Base-by-base conservation (phyloP, 1,140 invertebrate genomes). In the Philotrypesis tridentata region DNA sequence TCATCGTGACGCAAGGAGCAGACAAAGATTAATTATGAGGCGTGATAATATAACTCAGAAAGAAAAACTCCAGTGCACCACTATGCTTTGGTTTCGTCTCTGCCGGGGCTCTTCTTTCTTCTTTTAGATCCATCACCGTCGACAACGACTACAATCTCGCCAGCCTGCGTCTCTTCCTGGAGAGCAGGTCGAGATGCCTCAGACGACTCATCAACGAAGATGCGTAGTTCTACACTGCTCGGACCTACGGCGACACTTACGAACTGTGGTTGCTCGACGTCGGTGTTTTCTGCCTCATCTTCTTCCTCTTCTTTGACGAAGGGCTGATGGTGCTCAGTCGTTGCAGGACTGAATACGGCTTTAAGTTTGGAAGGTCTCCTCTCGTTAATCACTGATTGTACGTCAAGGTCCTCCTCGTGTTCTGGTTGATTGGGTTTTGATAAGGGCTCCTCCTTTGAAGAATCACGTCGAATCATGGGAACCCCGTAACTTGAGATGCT, bases 321-420 rank as follows among this genome's bases (percentile, higher is more conserved):
- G 12, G 87, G 82, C 6, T 88, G 83, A 0, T 79, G 82, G 60
- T 85, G 89, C 25, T 84, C 85, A 7, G 82, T 77, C 2, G 29
- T 33, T 3, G 82, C n/a, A 2, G 80, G 55, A 14, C 77, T 25
- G 79, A 79, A 37, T 4, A 48, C 8, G 11, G 75, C 29, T 21
- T 87, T 90, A 29, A 91, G 61, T 60, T 87, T 91, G 77, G 89
- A 89, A 70, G 90, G 90, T 72, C 90, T 88, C 72, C 90, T 86
- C 83, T 92, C 90, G 80, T 91, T 92, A 14, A 92, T 92, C 21
- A 92, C 83, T 0, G 90, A 91, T 63, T 91, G 91, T 43, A 92
- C 90, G 75, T 92, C 90, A 21, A 91, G 74, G 43, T 89, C 87
- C n/a, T 88, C 86, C 7, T 67, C 48, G 0, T 27, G 77, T 23